Evolutionary conservation across 2,888 invertebrate genomes (phyloP), one percentile per base, ranked within the genome.

Genomic region (Acanthosepion esculentum): DNA sequence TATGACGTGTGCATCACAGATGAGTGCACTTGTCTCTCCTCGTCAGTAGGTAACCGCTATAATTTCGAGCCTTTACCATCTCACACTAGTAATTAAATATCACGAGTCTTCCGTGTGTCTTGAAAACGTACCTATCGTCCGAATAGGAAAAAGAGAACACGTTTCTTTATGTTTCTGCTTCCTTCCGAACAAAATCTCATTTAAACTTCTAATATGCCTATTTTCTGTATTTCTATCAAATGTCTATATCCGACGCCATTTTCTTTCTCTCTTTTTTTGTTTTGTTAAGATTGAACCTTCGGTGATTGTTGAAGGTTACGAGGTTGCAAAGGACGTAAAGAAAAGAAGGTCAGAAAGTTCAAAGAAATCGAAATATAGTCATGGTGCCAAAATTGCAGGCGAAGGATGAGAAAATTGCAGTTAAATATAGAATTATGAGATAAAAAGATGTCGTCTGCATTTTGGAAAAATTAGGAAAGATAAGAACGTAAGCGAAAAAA

Each of bases 221-320:
- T 78, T 78, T 78, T 78, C 78, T 18, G 78, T 33, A 78, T 5
- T 78, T 33, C n/a, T 78, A 78, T 78, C 78, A 15, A 78, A 33
- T 33, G 78, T 78, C n/a, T 78, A 78, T 78, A 78, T 78, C 78
- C n/a, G 78, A 78, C 78, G 78, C 33, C n/a, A 78, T 78, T 78
- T 78, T 78, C 78, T 29, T 10, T 4, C 20, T 53, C 53, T 4
- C 0, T 53, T 15, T 15, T 53, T 53, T 55, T 78, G n/a, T 78
- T 78, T n/a, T 78, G 78, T 78, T 20, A 12, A 78, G 78, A 78
- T 78, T 33, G n/a, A 5, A 78, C n/a, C n/a, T n/a, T 33, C 78
- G 78, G n/a, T 33, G 78, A 41, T n/a, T n/a, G 78, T 78, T 78
- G 78, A 33, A n/a, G 78, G 78, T 78, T 33, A 33, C 15, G 78